Base-by-base conservation (phyloP, 2,797 vertebrate genomes). In the Falco biarmicus region DNA sequence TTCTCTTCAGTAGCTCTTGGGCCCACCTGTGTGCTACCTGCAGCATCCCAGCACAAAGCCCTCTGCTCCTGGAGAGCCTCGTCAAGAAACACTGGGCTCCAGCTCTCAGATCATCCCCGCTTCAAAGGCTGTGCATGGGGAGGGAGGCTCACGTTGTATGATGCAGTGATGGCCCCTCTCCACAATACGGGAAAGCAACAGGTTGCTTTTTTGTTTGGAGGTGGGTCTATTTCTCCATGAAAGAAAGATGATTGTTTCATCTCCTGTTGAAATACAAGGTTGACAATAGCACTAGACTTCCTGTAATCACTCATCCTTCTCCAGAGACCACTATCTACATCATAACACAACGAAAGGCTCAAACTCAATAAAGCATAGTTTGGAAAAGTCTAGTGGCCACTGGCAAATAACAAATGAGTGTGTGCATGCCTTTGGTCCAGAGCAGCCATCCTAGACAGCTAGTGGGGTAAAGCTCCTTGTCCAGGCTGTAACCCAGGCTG, bases 141-240 rank as follows among this genome's bases (percentile, higher is more conserved):
- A 83, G 29, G 26, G 50, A 91, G 26, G n/a, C 17, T 78, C 50
- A 7, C 3, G 18, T 43, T n/a, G 59, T 19, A 51, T 1, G 0
- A 47, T 0, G 0, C 2, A 2, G 31, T 0, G 0, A 41, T 65
- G 83, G 65, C 26, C 69, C 18, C 60, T 75, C 57, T 93, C 48
- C 65, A 69, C 83, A 29, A 22, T 11, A 10, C 5, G 10, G 25
- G 45, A 64, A 84, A 80, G 41, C 16, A 50, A 75, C 37, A 86
- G 45, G 66, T 31, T 78, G 61, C 9, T 50, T 84, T 87, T 84
- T 65, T 50, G 13, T 50, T 69, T 57, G 65, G 29, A 45, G 18
- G 3, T 78, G n/a, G 9, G 34, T 88, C 81, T 91, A 71, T 81
- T 91, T 41, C 39, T 91, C 59, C 29, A 15, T 8, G 32, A 88